Evolutionary conservation across 2,888 invertebrate genomes (phyloP), one percentile per base, ranked within the genome.

Genomic region (Latheticus oryzae): DNA sequence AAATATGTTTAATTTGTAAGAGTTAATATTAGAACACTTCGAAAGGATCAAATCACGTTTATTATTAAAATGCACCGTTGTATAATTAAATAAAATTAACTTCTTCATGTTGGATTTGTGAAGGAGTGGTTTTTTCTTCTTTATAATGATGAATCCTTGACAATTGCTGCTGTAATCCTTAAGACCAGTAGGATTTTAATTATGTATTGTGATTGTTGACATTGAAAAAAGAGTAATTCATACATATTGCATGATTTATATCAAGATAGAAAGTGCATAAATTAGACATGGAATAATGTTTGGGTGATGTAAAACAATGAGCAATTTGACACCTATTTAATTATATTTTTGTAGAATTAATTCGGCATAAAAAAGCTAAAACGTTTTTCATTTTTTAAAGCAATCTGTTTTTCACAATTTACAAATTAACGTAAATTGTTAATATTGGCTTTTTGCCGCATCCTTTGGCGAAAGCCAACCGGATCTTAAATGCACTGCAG

Each of bases 221-320:
- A 45, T 45, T 45, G 45, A 33, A 45, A 3, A 45, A 8, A 9
- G n/a, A n/a, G 17, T 9, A 37, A 17, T 30, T 43, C 16, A 43
- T 43, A 9, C 28, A 43, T 28, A 28, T 43, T 43, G 42, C 42
- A 43, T 28, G 42, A 43, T 26, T 28, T 26, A 16, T 30, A 32
- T 45, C n/a, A 45, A 8, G 21, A 21, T 45, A 45, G 45, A 45
- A 45, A 45, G 45, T 45, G 45, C 23, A 45, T 32, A 45, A 19
- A 45, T 45, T 45, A 45, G 19, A 21, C 30, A 7, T 12, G 26
- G 7, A 13, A 26, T 42, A 15, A 16, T 3, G 8, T 7, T 7
- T 17, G 12, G 9, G 21, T 11, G 23, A 12, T 21, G 38, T 15
- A 38, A 38, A 23, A 7, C 23, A 38, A 26, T 42, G 16, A 26